Evolutionary conservation across 2,888 invertebrate species (phyloP), one percentile per base, ranked within the genome.

Genomic region (Cheilosia pagana): DNA sequence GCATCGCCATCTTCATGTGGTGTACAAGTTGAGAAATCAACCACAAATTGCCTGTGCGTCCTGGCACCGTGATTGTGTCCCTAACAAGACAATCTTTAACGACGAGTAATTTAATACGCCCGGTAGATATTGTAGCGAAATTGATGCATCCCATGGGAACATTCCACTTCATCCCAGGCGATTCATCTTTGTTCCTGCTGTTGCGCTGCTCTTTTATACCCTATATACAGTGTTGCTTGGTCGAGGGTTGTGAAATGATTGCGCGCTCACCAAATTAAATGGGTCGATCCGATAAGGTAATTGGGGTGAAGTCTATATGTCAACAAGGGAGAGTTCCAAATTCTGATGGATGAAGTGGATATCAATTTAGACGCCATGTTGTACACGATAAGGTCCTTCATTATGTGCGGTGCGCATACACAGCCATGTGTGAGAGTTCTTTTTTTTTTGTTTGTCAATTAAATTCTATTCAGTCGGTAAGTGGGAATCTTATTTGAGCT

Each of bases 71-170:
- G 83, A 79, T 75, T 85, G 75, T 81, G 62, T 79, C 71, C 85
- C 89, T 90, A 90, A 90, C 90, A 90, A 90, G 90, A 90, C 90
- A 90, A 90, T 90, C 90, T 25, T 5, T 90, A 90, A 90, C 90
- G 90, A 90, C 68, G 90, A 89, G 90, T 90, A 91, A 90, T 90
- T 90, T 91, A 90, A 91, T 90, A 90, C 81, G 79, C 59, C 70
- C 67, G 75, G 79, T 81, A 75, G 79, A 81, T 70, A 85, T 85
- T 78, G 78, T 70, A 74, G 81, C 65, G 81, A 57, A 85, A 85
- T 85, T 79, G 79, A 85, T 85, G 85, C 70, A 21, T 79, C 85
- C 71, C 85, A 52, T 85, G 85, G 85, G 85, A 85, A 85, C 53
- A 57, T 68, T 82, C 67, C 31, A 74, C 62, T 83, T 78, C 50